phyloP scores from a whole-genome alignment of 2,113 vertebrate genomes.

The Sclerurus mexicanus region DNA sequence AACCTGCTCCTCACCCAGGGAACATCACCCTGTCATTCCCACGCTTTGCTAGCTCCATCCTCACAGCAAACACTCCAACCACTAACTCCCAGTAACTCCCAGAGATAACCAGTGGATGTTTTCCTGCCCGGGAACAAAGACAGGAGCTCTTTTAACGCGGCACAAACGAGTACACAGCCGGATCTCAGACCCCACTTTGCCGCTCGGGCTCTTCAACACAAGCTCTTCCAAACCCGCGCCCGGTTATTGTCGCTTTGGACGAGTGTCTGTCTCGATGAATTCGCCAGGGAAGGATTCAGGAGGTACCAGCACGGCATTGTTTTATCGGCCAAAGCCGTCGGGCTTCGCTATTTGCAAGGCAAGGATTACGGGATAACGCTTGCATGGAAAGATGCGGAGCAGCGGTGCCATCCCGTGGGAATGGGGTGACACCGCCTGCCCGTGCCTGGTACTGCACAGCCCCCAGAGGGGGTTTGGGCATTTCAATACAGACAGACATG shows the following conservation, averaged over 20 bases:
- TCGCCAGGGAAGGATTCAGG: constrained; percentile 72
- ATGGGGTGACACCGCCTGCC: constrained; percentile 59
- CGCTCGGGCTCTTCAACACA: constrained; percentile 72
- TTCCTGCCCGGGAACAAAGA: neutral
- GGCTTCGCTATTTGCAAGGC: constrained; percentile 76
- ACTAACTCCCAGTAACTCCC: neutral
- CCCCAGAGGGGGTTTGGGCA: too few species aligned
- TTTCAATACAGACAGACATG: neutral
- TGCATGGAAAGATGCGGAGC: neutral
- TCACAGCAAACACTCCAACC: neutral
- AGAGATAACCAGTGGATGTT: neutral
- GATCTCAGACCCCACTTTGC: neutral
- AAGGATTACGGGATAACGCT: constrained; percentile 69
- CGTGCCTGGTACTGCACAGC: neutral
- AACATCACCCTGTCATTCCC: neutral
- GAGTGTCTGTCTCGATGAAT: constrained; percentile 32
- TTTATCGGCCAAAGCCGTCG: constrained; percentile 71
- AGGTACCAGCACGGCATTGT: constrained; percentile 65
- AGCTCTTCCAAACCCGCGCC: constrained; percentile 69
- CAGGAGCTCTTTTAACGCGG: too few species aligned
- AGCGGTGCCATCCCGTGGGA: neutral
- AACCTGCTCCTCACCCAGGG: too few species aligned
- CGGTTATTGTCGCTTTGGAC: constrained; percentile 64
- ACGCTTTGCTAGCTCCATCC: too few species aligned
- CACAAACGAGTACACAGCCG: too few species aligned